Percentiles rank a stretch among this genome's conserved stretches.
Evolutionary conservation across 2,797 vertebrate species (phyloP).

Genomic region (Spondyliosoma cantharus): DNA sequence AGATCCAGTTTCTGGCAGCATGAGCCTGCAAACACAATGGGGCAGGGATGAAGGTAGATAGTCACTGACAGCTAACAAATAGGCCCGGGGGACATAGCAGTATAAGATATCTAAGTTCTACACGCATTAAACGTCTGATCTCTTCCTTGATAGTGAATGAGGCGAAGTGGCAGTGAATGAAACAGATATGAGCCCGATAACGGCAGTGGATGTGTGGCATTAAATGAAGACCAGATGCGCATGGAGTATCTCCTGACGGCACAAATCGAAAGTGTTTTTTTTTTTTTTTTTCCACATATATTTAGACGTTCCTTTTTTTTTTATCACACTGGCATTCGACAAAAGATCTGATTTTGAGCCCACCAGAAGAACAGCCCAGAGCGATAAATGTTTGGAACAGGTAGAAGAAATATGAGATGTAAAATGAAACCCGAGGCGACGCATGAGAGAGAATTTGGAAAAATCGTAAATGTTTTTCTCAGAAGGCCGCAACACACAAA

Average conservation of each 20-base stretch:
- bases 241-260: slow-evolving; percentile 1
- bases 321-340: slow-evolving; percentile 6
- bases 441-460: slow-evolving; percentile 35
- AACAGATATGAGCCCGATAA: slow-evolving; percentile 55
- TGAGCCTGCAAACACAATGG: slow-evolving; percentile 72
- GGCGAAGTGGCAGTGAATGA: slow-evolving; percentile 58
- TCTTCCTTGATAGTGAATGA: slow-evolving; percentile 64
- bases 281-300: neutral
- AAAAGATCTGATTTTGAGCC: slow-evolving; percentile 35
- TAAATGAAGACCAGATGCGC: slow-evolving; percentile 31
- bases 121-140: slow-evolving; percentile 68
- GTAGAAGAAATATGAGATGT: slow-evolving; percentile 33
- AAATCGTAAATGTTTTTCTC: slow-evolving; percentile 43
- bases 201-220: slow-evolving; percentile 21
- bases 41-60: slow-evolving; percentile 73
- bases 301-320: neutral
- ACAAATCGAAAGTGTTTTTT: slow-evolving; percentile 13
- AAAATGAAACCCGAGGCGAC: slow-evolving; percentile 55
- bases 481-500: slow-evolving; percentile 16
- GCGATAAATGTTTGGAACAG: slow-evolving; percentile 27
- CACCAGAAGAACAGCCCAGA: slow-evolving; percentile 23
- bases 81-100: slow-evolving; percentile 63
- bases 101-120: slow-evolving; percentile 68
- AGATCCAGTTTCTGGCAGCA: slow-evolving; percentile 68
- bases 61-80: slow-evolving; percentile 81